Evolutionary conservation across 2,888 invertebrate species (phyloP), one percentile per base, ranked within the genome.

Genomic region (Hyalella azteca): DNA sequence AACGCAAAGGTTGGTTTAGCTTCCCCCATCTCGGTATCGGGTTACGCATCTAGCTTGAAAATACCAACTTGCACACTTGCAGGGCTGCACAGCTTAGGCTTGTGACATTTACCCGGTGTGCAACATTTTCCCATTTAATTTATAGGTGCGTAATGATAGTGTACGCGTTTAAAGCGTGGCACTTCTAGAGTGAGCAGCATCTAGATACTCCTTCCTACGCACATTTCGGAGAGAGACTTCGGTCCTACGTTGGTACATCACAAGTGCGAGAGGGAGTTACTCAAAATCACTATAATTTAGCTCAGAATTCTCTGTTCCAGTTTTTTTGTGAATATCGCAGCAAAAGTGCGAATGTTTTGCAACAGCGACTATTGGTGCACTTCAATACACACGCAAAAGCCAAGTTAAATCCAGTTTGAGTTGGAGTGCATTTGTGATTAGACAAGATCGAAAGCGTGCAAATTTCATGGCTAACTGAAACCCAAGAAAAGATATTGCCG

Each of bases 91-190:
- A 66, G 66, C 36, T 66, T 66, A n/a, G n/a, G 66, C 66, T 66
- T 66, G 66, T 66, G 66, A 66, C 66, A 66, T 66, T 66, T 66
- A 66, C 36, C 66, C 66, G 36, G 66, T 66, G 66, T 66, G 66
- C 66, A 66, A 66, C 66, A 66, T 66, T 66, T 66, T 66, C n/a
- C 66, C 66, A 66, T 66, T 66, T 29, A 66, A 66, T 66, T 66
- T 66, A 66, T 66, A 66, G 66, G 66, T 66, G 39, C 39, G 66
- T 66, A 66, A 66, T 66, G 66, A 66, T 66, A 66, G 66, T 66
- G 66, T 29, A 36, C 36, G 66, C 32, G 66, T 66, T 66, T 32
- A 66, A 66, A 32, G 66, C 66, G 66, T 66, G 66, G 66, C 32
- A 66, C 66, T 66, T 66, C 36, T 66, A 66, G n/a, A 66, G 66